Evolutionary conservation across 30 jellyfish, hydroid and myxozoan genomes (phyloP).

Genomic region (Chironex yamaguchii): DNA sequence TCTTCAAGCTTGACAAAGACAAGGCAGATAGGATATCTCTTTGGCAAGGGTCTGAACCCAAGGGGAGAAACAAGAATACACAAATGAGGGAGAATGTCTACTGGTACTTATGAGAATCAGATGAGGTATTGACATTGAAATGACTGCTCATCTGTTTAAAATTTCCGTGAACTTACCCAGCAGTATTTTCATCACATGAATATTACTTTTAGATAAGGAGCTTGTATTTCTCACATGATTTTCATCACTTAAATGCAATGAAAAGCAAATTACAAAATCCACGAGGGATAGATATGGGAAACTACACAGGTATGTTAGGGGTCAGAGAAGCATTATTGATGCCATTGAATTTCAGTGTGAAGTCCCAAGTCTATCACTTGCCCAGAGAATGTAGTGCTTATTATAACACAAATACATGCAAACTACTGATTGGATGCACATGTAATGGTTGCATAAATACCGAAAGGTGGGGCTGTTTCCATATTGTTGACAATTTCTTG

Average conservation of each 20-base stretch:
- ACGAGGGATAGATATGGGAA: constrained; percentile 12
- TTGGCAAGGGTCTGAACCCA: constrained; percentile 3
- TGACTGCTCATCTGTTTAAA: constrained; percentile 41
- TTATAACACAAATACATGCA: constrained; percentile 4
- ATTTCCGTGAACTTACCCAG: constrained; percentile 7
- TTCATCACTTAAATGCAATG: constrained; percentile 9
- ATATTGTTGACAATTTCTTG: constrained; percentile 41
- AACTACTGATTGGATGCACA: constrained; percentile 37
- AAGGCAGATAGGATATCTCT: background rate
- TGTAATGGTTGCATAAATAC: constrained; percentile 44
- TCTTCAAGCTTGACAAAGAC: background rate
- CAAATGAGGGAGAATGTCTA: constrained; percentile 18
- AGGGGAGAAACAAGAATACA: background rate
- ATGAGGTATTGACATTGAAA: constrained; percentile 23
- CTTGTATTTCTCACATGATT: background rate
- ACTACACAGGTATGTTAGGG: constrained; percentile 6
- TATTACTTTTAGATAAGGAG: constrained; percentile 8
- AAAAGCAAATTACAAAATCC: constrained; percentile 5
- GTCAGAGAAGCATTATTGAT: constrained; percentile 13
- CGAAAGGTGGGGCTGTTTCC: constrained; percentile 23
- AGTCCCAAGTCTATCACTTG: constrained; percentile 32
- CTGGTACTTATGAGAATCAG: constrained; percentile 6
- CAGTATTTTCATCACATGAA: constrained; percentile 16
- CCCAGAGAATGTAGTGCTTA: constrained; percentile 33
- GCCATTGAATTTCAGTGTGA: constrained; percentile 23